These are phyloP conservation scores for Drosophila murphyi DNA, from an alignment of 1,140 invertebrate genomes.

Conservation along the genomic window DNA sequence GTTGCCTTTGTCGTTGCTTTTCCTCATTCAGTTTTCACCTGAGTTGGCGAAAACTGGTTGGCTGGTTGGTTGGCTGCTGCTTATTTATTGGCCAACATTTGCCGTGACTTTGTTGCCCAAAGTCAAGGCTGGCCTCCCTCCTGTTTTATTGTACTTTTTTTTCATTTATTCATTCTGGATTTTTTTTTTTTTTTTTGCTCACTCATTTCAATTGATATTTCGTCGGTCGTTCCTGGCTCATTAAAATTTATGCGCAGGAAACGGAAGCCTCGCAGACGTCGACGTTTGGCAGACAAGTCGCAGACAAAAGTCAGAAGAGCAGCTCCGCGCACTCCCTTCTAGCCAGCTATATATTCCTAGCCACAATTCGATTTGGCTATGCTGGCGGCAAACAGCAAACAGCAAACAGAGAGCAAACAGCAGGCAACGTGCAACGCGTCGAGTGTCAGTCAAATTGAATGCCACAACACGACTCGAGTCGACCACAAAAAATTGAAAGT, in stretches of 20 bases:
- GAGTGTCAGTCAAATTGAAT: slow-evolving; percentile 68
- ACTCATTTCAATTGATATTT: slow-evolving; percentile 64
- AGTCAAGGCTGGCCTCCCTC: slow-evolving; percentile 36
- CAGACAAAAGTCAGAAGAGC: slow-evolving; percentile 50
- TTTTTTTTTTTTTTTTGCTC: slow-evolving; percentile 10
- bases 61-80: slow-evolving; percentile 51
- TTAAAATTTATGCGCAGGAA: slow-evolving; percentile 83
- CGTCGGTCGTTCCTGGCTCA: slow-evolving; percentile 41
- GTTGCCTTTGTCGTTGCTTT: slow-evolving; percentile 1
- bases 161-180: no score
- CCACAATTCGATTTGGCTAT: slow-evolving; percentile 51
- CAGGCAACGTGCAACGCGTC: slow-evolving; percentile 3
- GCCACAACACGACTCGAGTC: slow-evolving; percentile 16
- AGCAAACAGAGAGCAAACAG: slow-evolving; percentile 32
- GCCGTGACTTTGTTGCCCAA: slow-evolving; percentile 63
- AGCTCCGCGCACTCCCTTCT: slow-evolving; percentile 26
- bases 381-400: slow-evolving; percentile 53
- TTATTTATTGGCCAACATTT: slow-evolving; percentile 51
- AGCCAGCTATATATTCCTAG: slow-evolving; percentile 43
- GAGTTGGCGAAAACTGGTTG: slow-evolving; percentile 28
- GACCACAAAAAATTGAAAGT: slow-evolving; percentile 70
- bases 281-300: slow-evolving; percentile 45
- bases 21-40: slow-evolving; percentile 1
- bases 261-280: slow-evolving; percentile 72
- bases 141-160: slow-evolving; percentile 6